Evolutionary conservation across 2,113 vertebrate species (phyloP), one percentile per base, ranked within the genome.

Genomic region (Centropus bengalensis): DNA sequence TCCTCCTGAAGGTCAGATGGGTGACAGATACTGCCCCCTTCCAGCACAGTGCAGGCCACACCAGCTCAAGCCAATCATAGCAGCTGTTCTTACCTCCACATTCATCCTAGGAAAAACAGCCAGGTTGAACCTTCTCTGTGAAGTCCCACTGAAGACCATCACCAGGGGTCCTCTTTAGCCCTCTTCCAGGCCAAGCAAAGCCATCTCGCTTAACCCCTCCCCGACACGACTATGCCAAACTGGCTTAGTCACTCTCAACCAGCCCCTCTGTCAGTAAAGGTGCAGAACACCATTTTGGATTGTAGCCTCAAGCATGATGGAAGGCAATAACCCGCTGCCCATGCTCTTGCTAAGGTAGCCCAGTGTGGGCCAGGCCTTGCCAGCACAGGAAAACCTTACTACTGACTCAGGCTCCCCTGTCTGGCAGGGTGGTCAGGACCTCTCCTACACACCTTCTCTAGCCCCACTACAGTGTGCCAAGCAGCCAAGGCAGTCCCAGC

Each of bases 401-500:
- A 30, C 52, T 36, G 63, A 28, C 27, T 30, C 14, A 15, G n/a
- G 28, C 23, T 55, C 18, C n/a, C 7, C 38, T 5, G 11, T 10
- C 33, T 30, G 17, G 42, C 4, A 22, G 30, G 10, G 2, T 55
- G 38, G 32, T 24, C 5, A 1, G 62, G 7, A 58, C 24, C 71
- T n/a, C 67, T 60, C 52, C 49, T 18, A 30, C 13, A 67, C 33
- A 28, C 32, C 40, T 63, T 19, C 47, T 69, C 36, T 59, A 55
- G 24, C 7, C 32, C 10, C 56, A 19, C 0, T 0, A 0, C 3
- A 40, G 30, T 14, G 56, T 8, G 0, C 16, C 51, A 36, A 18
- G 49, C 32, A 71, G 26, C 47, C 12, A 5, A 60, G 17, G 20
- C 44, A 81, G 40, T 30, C 27, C 26, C 80, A 55, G 5, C 14